Base-by-base conservation (phyloP, 2,113 vertebrate genomes). In the Rhipidura dahli region DNA sequence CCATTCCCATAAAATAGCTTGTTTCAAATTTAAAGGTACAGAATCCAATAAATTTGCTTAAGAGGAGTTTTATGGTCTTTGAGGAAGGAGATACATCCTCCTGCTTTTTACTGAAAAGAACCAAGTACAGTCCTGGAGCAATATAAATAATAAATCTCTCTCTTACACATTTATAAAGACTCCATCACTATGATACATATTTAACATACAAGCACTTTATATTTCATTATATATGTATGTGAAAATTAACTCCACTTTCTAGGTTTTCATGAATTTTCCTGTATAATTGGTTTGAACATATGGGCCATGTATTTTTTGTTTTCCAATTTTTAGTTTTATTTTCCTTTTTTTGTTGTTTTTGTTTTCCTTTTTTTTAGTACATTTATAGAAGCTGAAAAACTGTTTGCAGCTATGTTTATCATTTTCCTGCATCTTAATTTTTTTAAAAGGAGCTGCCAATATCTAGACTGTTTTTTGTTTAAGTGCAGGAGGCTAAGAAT, bases 131-230 rank as follows among this genome's bases (percentile, higher is more conserved):
- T 87, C 80, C 80, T 90, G 56, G 9, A 90, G 45, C 64, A 39
- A 71, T 50, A 92, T 96, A 94, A 96, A 96, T 95, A 97, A 97
- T 97, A 90, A 68, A 96, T 94, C 5, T 70, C 44, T 94, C 79
- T 90, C 63, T 94, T 91, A 81, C 1, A 1, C 79, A 81, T 94
- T 96, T 95, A 92, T 75, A 94, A 92, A 82, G 90, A 64, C 42
- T 56, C 75, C 66, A 66, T 77, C 64, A 85, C 51, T 57, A 83
- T 65, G 69, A 92, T 95, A 83, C 93, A 95, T 96, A 95, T 92
- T 97, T 96, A 94, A 95, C 93, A 94, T 64, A 84, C 54, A 70
- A 50, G 83, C 56, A 93, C 88, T 97, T 87, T 33, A 83, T 45
- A 27, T 87, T 91, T 89, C 90, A 97, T 96, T 95, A 89, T 89